Evolutionary conservation across 2,113 vertebrate species (phyloP).

Genomic region (Diphyllodes magnificus): DNA sequence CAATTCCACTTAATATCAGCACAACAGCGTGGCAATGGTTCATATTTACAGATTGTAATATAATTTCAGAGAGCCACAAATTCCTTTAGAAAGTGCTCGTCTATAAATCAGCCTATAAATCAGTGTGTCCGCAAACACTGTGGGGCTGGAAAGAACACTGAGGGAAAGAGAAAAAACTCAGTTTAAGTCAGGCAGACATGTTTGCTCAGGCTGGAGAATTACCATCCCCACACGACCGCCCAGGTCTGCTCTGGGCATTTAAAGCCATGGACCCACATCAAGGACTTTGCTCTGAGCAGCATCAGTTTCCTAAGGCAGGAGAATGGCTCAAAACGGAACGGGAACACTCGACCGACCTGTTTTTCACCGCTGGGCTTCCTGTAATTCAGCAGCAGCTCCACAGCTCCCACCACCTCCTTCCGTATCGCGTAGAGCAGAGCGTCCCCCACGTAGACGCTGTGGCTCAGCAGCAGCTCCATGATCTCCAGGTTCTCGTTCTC

Average conservation of each 20-base stretch:
- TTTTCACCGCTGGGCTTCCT: conserved; percentile 88
- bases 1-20: not conserved
- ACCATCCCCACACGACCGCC: not conserved
- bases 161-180: not conserved
- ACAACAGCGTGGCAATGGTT: not conserved
- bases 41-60: conserved; percentile 18
- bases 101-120: conserved; percentile 35
- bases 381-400: conserved; percentile 93
- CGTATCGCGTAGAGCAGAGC: conserved; percentile 94
- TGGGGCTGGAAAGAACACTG: not conserved
- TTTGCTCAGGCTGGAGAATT: not conserved
- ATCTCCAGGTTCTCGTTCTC: conserved; percentile 98
- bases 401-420: conserved; percentile 96
- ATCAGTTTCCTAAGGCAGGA: not conserved
- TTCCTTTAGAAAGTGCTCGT: not conserved
- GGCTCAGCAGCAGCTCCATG: conserved; percentile 92
- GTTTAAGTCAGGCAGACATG: not conserved
- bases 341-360: conserved; percentile 71
- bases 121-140: not conserved
- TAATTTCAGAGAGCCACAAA: not conserved
- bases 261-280: not conserved
- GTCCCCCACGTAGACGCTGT: conserved; percentile 89
- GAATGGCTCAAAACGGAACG: not conserved
- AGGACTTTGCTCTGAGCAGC: not conserved
- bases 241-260: not conserved